phyloP scores from a whole-genome alignment of 1,140 invertebrate genomes.

The Andrena cerasifolii region DNA sequence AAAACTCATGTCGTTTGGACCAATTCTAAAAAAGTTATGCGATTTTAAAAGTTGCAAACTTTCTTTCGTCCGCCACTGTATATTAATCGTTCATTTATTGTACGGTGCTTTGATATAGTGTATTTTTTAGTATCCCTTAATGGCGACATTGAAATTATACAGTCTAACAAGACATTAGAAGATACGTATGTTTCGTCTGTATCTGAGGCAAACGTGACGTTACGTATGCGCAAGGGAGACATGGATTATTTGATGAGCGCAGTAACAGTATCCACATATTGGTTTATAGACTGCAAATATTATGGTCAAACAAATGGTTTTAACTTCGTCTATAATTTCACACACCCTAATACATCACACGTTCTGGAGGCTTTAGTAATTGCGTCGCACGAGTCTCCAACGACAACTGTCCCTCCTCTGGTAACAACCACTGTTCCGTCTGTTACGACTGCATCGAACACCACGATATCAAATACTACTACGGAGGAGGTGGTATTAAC shows the following conservation, averaged over 20 bases:
- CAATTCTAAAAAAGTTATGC: no score
- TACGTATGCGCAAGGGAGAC: constrained; percentile 85
- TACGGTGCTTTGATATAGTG: constrained; percentile 21
- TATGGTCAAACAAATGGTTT: constrained; percentile 85
- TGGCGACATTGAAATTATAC: constrained; percentile 85
- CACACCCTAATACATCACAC: constrained; percentile 83
- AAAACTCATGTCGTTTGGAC: no score
- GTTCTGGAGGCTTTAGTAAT: constrained; percentile 87
- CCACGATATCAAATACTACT: constrained; percentile 20
- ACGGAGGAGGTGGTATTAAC: background rate
- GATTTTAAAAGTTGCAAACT: no score
- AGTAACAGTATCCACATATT: constrained; percentile 86
- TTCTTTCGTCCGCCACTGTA: no score
- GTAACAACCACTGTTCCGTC: constrained; percentile 58
- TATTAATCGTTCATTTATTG: background rate
- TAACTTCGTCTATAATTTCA: constrained; percentile 85
- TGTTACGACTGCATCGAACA: constrained; percentile 21
- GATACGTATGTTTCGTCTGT: constrained; percentile 85
- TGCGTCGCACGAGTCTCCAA: constrained; percentile 85
- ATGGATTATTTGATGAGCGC: constrained; percentile 84
- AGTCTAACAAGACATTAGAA: constrained; percentile 83
- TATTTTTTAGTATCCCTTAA: constrained; percentile 84
- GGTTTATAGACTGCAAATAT: constrained; percentile 90
- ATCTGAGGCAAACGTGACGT: constrained; percentile 83
- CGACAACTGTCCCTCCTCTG: constrained; percentile 82